These are phyloP conservation scores for Gouania willdenowi DNA, from an alignment of 2,797 vertebrate species.

Conservation along the genomic window DNA sequence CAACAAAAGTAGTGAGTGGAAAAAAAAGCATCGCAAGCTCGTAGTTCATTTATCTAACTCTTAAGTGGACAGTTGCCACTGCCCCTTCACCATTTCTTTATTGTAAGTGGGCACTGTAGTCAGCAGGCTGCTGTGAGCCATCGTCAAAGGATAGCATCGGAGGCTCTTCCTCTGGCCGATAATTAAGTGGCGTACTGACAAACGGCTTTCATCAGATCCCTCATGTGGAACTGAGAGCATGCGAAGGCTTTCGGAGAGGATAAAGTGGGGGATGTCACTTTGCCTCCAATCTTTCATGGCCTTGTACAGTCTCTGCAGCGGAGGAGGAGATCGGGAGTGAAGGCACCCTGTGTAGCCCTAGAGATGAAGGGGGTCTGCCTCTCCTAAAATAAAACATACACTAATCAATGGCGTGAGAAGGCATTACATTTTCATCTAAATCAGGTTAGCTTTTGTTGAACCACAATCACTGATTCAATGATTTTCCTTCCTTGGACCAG, in stretches of 20 bases:
- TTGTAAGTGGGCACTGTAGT: slow-evolving; percentile 64
- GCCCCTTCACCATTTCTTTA: slow-evolving; percentile 57
- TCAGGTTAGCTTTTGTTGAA: too few relatives aligned
- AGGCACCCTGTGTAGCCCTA: slow-evolving; percentile 25
- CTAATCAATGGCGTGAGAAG: too few relatives aligned
- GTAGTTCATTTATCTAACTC: slow-evolving; percentile 52
- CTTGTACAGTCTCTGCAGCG: slow-evolving; percentile 62
- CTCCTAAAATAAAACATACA: too few relatives aligned
- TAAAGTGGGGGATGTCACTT: slow-evolving; percentile 73
- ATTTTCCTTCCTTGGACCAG: too few relatives aligned
- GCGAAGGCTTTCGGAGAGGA: slow-evolving; percentile 77
- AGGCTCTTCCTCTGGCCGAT: slow-evolving; percentile 72
- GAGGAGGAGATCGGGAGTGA: slow-evolving; percentile 31
- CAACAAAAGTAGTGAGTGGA: slow-evolving; percentile 4
- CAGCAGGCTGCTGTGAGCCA: slow-evolving; percentile 66
- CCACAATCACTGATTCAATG: too few relatives aligned
- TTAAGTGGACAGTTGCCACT: slow-evolving; percentile 62
- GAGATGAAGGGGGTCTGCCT: slow-evolving; percentile 33
- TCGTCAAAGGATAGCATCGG: slow-evolving; percentile 71
- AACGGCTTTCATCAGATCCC: slow-evolving; percentile 79
- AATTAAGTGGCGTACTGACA: slow-evolving; percentile 80
- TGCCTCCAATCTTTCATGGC: slow-evolving; percentile 73
- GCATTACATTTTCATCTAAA: too few relatives aligned
- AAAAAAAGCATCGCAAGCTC: slow-evolving; percentile 22
- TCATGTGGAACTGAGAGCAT: slow-evolving; percentile 80